These are phyloP conservation scores for Tetranychus truncatus DNA, from an alignment of 2,888 invertebrate species.

Conservation along the genomic window DNA sequence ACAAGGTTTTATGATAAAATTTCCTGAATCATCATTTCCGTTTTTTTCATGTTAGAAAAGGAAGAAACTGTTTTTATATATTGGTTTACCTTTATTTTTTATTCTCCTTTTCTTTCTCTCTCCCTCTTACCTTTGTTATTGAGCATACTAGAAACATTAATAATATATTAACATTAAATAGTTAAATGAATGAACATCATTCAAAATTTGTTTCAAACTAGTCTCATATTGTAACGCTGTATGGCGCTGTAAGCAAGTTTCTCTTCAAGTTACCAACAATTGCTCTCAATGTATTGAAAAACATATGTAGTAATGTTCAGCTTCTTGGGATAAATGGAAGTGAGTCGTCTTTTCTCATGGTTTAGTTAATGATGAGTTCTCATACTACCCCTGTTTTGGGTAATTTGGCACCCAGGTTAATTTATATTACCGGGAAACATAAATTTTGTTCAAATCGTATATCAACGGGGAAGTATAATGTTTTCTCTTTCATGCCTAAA, in stretches of 20 bases:
- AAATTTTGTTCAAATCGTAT: constrained; percentile 17
- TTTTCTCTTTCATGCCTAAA: constrained; percentile 68
- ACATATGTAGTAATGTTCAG: neutral
- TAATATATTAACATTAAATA: neutral
- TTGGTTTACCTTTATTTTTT: neutral
- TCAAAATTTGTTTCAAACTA: too few relatives aligned
- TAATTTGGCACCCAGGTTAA: neutral
- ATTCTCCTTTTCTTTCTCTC: neutral
- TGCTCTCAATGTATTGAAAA: neutral
- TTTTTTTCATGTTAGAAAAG: neutral
- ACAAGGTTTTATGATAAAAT: neutral
- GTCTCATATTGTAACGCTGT: too few relatives aligned
- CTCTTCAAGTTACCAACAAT: constrained; percentile 1
- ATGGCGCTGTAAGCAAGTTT: neutral
- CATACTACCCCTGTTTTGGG: neutral
- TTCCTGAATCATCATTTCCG: constrained; percentile 1
- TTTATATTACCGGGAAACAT: constrained; percentile 10
- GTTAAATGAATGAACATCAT: too few relatives aligned
- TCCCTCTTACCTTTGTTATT: neutral
- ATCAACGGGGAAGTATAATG: constrained; percentile 79
- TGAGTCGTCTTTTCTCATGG: neutral
- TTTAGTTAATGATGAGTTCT: too few relatives aligned
- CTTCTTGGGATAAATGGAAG: neutral
- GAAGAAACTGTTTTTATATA: neutral
- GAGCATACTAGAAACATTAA: neutral